phyloP scores from a whole-genome alignment of 2,888 invertebrate species.

The Dysmachus trigonus region DNA sequence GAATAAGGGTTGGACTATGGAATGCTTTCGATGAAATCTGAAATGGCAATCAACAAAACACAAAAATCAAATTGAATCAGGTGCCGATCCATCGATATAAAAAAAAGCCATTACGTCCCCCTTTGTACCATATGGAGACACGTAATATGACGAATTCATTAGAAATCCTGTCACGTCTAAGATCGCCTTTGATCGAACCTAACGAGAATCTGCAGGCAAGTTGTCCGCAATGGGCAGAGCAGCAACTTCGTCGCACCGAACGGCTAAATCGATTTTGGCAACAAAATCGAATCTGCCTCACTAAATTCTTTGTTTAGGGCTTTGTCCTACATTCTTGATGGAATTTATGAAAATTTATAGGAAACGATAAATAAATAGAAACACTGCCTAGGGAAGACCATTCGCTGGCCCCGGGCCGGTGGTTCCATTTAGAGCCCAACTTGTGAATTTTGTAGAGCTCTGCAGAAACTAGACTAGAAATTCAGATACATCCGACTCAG shows the following conservation, averaged over 20 bases:
- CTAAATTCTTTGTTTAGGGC: slow-evolving; percentile 20
- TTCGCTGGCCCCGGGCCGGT: background rate
- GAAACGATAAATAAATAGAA: slow-evolving; percentile 37
- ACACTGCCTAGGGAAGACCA: background rate
- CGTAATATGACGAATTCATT: slow-evolving; percentile 1
- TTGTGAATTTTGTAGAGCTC: background rate
- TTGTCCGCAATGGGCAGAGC: background rate
- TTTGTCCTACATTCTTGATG: slow-evolving; percentile 7
- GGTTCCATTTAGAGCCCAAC: background rate
- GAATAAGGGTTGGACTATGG: background rate
- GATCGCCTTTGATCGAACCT: slow-evolving; percentile 35
- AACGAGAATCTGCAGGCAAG: slow-evolving; percentile 3
- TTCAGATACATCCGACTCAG: background rate
- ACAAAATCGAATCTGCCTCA: slow-evolving; percentile 28
- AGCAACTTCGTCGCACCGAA: background rate
- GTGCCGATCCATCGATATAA: slow-evolving; percentile 31
- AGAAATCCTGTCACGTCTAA: slow-evolving; percentile 28
- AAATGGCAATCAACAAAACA: slow-evolving; percentile 17
- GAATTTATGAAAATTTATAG: slow-evolving; percentile 30
- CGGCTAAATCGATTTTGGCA: slow-evolving; percentile 8
- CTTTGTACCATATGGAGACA: slow-evolving; percentile 14
- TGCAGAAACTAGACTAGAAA: background rate
- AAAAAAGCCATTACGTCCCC: background rate
- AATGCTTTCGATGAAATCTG: background rate
- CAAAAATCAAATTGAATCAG: slow-evolving; percentile 37